phyloP scores from a whole-genome alignment of 2,113 vertebrate species.

The Crotalus viridis region DNA sequence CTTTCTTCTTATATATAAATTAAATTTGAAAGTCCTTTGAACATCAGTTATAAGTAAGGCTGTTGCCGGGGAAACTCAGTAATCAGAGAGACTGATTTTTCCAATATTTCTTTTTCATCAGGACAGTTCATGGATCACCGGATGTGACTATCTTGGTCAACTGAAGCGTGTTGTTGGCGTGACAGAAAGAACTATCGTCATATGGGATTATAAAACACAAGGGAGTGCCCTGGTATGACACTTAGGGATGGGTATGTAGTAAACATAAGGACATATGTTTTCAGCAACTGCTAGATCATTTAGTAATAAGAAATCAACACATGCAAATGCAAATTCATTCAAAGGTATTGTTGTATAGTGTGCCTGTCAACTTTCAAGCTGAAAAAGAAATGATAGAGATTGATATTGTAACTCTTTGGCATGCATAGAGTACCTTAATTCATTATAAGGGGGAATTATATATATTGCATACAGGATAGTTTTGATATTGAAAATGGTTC shows the following conservation, averaged over 20 bases:
- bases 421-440: not conserved
- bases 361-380: not conserved
- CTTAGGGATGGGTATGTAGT: not conserved
- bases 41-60: not conserved
- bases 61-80: not conserved
- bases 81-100: not conserved
- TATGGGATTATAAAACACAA: conserved; percentile 76
- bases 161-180: conserved; percentile 67
- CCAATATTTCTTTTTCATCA: conserved; percentile 46
- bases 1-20: not conserved
- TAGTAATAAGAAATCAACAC: not conserved
- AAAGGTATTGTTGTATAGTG: not conserved
- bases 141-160: conserved; percentile 71
- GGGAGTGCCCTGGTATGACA: conserved; percentile 59
- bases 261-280: not conserved
- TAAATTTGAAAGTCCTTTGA: conserved; percentile 4
- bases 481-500: not conserved
- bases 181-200: conserved; percentile 69
- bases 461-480: not conserved
- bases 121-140: conserved; percentile 71
- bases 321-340: not conserved
- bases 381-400: not conserved
- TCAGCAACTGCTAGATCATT: not conserved
- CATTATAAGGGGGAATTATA: not conserved
- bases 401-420: not conserved